Conservation (phyloP, 2,797 vertebrate genomes). For the Oreortyx pictus region DNA sequence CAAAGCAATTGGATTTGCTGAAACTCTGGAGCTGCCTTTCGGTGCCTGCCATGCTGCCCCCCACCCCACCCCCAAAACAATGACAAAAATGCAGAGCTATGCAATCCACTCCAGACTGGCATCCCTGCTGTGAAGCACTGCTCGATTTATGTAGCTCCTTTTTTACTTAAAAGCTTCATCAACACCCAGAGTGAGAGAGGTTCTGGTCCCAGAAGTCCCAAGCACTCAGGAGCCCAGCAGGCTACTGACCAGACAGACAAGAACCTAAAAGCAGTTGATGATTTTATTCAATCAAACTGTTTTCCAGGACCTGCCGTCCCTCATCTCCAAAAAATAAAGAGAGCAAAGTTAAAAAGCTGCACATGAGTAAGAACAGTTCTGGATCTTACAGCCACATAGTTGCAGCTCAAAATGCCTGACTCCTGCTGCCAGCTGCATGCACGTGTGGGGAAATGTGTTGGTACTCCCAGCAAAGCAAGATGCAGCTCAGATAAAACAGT, state of each 20-base stretch:
- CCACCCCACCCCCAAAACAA: background rate
- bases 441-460: background rate
- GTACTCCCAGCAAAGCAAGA: background rate
- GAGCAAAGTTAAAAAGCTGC: background rate
- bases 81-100: background rate
- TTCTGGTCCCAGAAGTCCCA: background rate
- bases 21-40: background rate
- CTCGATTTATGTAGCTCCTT: background rate
- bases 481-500: background rate
- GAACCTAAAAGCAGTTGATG: background rate
- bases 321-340: background rate
- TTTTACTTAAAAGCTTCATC: background rate
- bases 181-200: background rate
- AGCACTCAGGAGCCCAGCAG: background rate
- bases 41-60: background rate
- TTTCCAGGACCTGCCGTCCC: background rate
- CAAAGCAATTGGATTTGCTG: slow-evolving; percentile 35
- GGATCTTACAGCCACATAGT: background rate
- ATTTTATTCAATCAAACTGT: background rate
- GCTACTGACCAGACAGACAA: background rate
- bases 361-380: background rate
- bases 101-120: background rate
- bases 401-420: background rate
- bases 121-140: accelerated
- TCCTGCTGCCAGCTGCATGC: background rate